Conservation (phyloP, 2,113 vertebrate genomes). For the Nibea albiflora region DNA sequence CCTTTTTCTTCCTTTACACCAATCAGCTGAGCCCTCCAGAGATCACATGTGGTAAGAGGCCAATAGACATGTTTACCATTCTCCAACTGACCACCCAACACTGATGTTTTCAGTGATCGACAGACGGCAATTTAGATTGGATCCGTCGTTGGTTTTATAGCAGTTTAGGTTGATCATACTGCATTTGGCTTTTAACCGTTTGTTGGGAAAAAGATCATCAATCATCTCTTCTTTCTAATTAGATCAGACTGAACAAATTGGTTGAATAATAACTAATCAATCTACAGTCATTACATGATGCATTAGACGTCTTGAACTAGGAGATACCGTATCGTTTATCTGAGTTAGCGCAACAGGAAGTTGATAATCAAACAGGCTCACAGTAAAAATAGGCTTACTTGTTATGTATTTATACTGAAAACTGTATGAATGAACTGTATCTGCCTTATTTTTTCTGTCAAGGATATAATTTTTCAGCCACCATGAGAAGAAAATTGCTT, state of each 20-base stretch:
- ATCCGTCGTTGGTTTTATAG: neutral
- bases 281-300: neutral
- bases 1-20: conserved; percentile 44
- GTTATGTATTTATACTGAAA: neutral
- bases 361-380: neutral
- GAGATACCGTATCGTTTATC: neutral
- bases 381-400: neutral
- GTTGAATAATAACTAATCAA: neutral
- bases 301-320: neutral
- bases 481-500: neutral
- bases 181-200: neutral
- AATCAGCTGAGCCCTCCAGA: conserved; percentile 49
- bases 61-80: conserved; percentile 50
- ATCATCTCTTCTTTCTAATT: neutral
- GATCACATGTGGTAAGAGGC: conserved; percentile 56
- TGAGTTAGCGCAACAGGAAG: neutral
- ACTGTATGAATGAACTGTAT: neutral
- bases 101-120: neutral
- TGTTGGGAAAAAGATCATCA: neutral
- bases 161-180: neutral
- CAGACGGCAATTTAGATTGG: neutral
- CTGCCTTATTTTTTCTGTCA: neutral
- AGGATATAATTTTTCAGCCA: conserved; percentile 1
- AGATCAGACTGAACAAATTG: neutral
- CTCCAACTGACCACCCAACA: neutral